A percentile compares a stretch with the other conserved stretches of the same genome.
These are phyloP conservation scores for Thecocarcelia acutangulata DNA, from an alignment of 2,888 invertebrate genomes.

Conservation along the genomic window DNA sequence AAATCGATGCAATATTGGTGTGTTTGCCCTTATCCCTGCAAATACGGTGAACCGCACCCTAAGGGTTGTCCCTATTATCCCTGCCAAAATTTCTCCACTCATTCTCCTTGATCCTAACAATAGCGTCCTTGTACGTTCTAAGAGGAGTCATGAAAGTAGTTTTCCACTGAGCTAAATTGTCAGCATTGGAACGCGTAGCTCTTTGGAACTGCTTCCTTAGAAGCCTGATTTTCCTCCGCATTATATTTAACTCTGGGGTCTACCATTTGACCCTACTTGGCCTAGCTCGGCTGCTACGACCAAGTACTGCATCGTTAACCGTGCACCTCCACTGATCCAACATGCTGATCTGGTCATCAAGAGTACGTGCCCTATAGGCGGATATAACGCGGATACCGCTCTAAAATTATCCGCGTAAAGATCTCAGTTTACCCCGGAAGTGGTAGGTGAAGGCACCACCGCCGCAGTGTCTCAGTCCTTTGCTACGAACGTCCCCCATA, in stretches of 20 bases:
- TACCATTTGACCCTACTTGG: background rate
- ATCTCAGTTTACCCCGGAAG: background rate
- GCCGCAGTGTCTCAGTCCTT: background rate
- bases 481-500: background rate
- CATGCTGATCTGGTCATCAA: too few species aligned
- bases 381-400: background rate
- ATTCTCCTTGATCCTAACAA: background rate
- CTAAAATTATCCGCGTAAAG: background rate
- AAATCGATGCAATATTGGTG: background rate
- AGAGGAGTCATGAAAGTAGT: background rate
- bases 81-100: background rate
- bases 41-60: conserved; percentile 16
- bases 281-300: background rate
- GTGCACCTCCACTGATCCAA: too few species aligned
- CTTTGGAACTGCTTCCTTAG: background rate
- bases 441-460: background rate
- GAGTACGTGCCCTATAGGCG: too few species aligned
- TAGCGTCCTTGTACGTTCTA: background rate
- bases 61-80: background rate
- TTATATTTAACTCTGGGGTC: background rate
- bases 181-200: background rate
- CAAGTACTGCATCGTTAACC: too few species aligned
- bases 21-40: background rate
- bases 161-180: background rate
- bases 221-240: background rate